Percentiles rank a stretch among this genome's conserved stretches.
Conservation (phyloP, 2,888 invertebrate genomes). For the Melanargia galathea region DNA sequence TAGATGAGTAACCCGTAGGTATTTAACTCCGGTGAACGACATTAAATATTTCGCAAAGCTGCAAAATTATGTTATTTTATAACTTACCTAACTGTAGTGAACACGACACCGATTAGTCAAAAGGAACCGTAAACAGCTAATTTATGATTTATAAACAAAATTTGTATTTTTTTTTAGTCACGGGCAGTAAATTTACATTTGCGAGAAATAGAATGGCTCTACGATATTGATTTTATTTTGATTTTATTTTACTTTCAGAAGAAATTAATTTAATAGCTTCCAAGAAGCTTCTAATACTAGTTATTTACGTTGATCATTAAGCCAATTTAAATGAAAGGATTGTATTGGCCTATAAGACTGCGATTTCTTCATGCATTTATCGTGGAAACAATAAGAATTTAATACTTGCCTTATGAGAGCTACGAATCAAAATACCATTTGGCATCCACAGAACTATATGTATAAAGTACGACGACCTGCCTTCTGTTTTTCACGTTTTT, state of each 20-base stretch:
- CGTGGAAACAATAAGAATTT: too few species aligned
- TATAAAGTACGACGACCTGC: conserved; percentile 9
- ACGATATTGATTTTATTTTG: not conserved
- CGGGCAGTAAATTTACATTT: conserved; percentile 25
- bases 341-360: too few species aligned
- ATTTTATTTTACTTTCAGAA: too few species aligned
- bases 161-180: conserved; percentile 38
- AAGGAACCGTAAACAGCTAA: conserved; percentile 36
- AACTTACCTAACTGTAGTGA: conserved; percentile 48
- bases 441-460: not conserved
- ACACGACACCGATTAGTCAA: conserved; percentile 40
- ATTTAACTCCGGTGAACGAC: conserved; percentile 54
- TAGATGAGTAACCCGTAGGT: conserved; percentile 34
- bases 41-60: conserved; percentile 64
- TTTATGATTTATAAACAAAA: conserved; percentile 39
- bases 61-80: conserved; percentile 52
- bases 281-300: too few species aligned
- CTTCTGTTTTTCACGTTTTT: conserved; percentile 27
- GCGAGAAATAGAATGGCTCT: not conserved
- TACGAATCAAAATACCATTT: not conserved
- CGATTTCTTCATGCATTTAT: too few species aligned
- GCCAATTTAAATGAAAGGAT: too few species aligned
- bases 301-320: too few species aligned
- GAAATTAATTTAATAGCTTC: too few species aligned
- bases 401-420: too few species aligned